phyloP scores from a whole-genome alignment of 1,140 invertebrate genomes.

The Ostrea edulis region DNA sequence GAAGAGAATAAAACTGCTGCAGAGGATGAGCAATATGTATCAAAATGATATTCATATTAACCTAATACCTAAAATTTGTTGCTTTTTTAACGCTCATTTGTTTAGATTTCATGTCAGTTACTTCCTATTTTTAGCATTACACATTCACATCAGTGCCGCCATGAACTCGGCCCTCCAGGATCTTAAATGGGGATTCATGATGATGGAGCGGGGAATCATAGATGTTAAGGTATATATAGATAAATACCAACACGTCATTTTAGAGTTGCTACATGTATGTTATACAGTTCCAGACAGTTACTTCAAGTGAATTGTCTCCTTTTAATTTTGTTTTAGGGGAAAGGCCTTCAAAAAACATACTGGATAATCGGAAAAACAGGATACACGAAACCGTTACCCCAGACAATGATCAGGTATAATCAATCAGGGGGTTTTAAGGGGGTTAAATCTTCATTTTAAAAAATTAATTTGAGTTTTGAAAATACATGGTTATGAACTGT shows the following conservation, averaged over 20 bases:
- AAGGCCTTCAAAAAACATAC: slow-evolving; percentile 70
- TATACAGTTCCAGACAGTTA: not conserved
- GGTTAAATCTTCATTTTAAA: too few relatives aligned
- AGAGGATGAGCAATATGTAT: too few relatives aligned
- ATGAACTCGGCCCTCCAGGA: slow-evolving; percentile 67
- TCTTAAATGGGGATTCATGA: slow-evolving; percentile 68
- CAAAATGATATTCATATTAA: too few relatives aligned
- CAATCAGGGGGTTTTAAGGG: not conserved
- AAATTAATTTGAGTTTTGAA: too few relatives aligned
- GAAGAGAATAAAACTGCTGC: too few relatives aligned
- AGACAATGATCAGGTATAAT: slow-evolving; percentile 61
- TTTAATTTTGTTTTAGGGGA: slow-evolving; percentile 61
- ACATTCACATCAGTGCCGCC: slow-evolving; percentile 63
- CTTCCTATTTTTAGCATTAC: slow-evolving; percentile 50
- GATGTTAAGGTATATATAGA: slow-evolving; percentile 69
- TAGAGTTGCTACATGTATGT: too few relatives aligned
- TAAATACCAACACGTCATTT: too few relatives aligned
- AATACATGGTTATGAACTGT: too few relatives aligned
- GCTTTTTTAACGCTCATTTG: too few relatives aligned
- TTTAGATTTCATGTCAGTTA: not conserved
- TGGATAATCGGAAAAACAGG: slow-evolving; percentile 71
- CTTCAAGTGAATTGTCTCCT: not conserved
- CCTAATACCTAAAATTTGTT: too few relatives aligned
- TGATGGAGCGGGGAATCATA: slow-evolving; percentile 69
- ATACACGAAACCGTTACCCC: slow-evolving; percentile 64